Percentiles rank a stretch among this genome's conserved stretches.
These are phyloP conservation scores for Holothuria glaberrima DNA, from an alignment of 35 echinoderm and acorn worm species.

Conservation along the genomic window DNA sequence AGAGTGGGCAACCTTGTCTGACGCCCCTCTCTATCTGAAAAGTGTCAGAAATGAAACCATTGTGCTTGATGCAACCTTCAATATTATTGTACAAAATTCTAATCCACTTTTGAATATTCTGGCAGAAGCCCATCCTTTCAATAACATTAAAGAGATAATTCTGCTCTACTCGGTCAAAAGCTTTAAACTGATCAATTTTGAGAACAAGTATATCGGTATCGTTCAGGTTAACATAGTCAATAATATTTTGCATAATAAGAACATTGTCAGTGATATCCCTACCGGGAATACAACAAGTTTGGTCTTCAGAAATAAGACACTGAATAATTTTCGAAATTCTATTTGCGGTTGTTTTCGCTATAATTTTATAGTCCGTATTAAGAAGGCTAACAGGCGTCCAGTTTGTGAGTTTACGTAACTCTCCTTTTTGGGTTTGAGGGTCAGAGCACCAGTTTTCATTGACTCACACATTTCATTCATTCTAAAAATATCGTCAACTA, in stretches of 20 bases:
- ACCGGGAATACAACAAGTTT: slow-evolving; percentile 72
- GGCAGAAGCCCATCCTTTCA: slow-evolving; percentile 25
- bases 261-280: slow-evolving; percentile 68
- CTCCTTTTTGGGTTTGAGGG: slow-evolving; percentile 22
- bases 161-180: slow-evolving; percentile 32
- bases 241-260: slow-evolving; percentile 40
- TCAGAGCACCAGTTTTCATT: slow-evolving; percentile 22
- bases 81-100: not conserved
- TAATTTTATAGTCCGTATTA: slow-evolving; percentile 58
- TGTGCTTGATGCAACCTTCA: not conserved
- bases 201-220: slow-evolving; percentile 1
- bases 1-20: slow-evolving; percentile 52
- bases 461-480: slow-evolving; percentile 4
- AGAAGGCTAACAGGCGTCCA: slow-evolving; percentile 60
- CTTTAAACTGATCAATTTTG: slow-evolving; percentile 58
- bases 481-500: not conserved
- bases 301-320: slow-evolving; percentile 59
- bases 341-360: slow-evolving; percentile 28
- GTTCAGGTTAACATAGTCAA: slow-evolving; percentile 48
- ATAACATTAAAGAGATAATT: not conserved
- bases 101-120: slow-evolving; percentile 38
- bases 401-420: slow-evolving; percentile 13
- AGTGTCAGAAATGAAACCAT: slow-evolving; percentile 28
- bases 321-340: slow-evolving; percentile 50
- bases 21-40: not conserved